Evolutionary conservation across 2,888 invertebrate species (phyloP).

Genomic region (Andrena dorsata): DNA sequence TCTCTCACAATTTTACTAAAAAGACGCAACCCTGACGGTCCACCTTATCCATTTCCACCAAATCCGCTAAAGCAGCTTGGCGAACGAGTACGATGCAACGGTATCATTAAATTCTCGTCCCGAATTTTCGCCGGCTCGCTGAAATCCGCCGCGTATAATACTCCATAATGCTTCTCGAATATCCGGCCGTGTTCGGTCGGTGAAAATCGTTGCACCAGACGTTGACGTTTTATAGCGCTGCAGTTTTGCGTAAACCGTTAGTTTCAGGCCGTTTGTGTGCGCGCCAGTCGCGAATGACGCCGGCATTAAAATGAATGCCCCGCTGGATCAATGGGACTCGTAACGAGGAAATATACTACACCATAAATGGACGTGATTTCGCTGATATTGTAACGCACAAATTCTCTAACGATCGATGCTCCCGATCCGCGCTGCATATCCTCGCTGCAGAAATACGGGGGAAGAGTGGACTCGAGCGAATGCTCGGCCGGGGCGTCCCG

Average conservation of each 20-base stretch:
- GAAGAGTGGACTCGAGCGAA: not conserved
- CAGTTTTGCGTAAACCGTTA: slow-evolving; percentile 1
- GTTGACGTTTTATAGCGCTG: not conserved
- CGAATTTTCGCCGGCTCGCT: no score
- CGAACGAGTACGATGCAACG: no score
- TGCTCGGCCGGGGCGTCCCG: slow-evolving; percentile 3
- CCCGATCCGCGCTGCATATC: not conserved
- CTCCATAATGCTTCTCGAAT: slow-evolving; percentile 1
- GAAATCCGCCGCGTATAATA: not conserved
- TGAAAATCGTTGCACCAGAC: not conserved
- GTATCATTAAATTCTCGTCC: no score
- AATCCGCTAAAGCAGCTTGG: no score
- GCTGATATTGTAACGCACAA: slow-evolving; percentile 31
- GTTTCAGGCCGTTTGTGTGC: slow-evolving; percentile 1
- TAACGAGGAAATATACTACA: slow-evolving; percentile 32
- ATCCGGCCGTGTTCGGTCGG: not conserved
- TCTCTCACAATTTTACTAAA: no score
- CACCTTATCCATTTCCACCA: no score
- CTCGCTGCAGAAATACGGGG: not conserved
- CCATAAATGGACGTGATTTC: slow-evolving; percentile 25
- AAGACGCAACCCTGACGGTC: no score
- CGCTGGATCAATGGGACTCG: slow-evolving; percentile 10
- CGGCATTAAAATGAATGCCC: slow-evolving; percentile 14
- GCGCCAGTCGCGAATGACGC: not conserved
- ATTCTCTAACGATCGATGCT: slow-evolving; percentile 17